Evolutionary conservation across 2,797 vertebrate species (phyloP), one percentile per base, ranked within the genome.

Genomic region (Chaetodon trifasciatus): DNA sequence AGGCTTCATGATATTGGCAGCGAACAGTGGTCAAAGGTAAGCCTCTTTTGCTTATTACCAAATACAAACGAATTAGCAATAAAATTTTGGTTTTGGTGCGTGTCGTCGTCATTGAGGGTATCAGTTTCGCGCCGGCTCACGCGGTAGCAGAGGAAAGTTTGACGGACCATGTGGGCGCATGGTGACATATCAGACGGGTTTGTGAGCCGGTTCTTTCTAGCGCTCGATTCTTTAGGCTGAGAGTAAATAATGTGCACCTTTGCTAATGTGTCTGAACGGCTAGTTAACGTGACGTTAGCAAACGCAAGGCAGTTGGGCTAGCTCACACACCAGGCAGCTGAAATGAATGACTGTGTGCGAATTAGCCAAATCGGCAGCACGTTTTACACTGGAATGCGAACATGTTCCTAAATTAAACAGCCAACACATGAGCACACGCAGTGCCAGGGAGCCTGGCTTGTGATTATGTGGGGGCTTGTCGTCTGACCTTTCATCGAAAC

Each of bases 261-360:
- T 7, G 0, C 4, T 1, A 19, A 4, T 4, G 0, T 6, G 0
- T 12, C 12, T 15, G 1, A 16, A 46, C 19, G n/a, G 47, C 21
- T 11, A n/a, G 7, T 0, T 4, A 3, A 42, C 4, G 58, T 35
- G 28, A 32, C 28, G 28, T 19, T 44, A 24, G 60, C 56, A 23
- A 23, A 35, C 28, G 21, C 17, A 44, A 78, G 65, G 64, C 55
- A 46, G 64, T 32, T 63, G 56, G 32, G 60, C 74, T 78, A 62
- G 67, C 64, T 49, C 46, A 1, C 1, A 17, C 35, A 12, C 9
- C 32, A 37, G n/a, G n/a, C 15, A 40, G 12, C 21, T 35, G 1
- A 19, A 63, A 86, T 85, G 74, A 89, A 82, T 84, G 84, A 76
- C 66, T 69, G 57, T 17, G 72, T 60, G 49, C 40, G 40, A 21